Conservation (phyloP, 2,113 vertebrate genomes). For the Aegithalos caudatus region DNA sequence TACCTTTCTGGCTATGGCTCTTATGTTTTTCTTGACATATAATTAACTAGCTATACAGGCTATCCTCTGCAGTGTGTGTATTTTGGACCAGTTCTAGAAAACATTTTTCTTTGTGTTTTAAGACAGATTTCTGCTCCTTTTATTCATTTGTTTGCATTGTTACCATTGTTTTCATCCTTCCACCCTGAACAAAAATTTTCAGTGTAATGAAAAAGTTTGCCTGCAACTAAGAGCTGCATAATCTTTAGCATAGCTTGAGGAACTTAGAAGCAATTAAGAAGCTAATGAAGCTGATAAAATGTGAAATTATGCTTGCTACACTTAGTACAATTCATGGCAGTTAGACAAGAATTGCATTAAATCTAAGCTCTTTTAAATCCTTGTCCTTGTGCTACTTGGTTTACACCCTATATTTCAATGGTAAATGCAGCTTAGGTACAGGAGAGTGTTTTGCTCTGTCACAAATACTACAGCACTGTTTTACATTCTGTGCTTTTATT, state of each 20-base stretch:
- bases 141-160: background rate
- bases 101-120: background rate
- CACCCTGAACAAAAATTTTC: background rate
- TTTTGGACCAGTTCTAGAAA: background rate
- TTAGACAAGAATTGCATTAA: background rate
- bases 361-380: background rate
- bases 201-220: background rate
- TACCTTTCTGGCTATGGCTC: background rate
- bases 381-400: background rate
- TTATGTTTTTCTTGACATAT: background rate
- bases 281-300: slow-evolving; percentile 14
- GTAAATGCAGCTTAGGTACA: background rate
- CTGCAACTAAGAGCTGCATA: background rate
- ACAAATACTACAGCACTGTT: background rate
- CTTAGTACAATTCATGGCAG: background rate
- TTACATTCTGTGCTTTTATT: background rate
- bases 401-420: background rate
- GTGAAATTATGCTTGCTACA: background rate
- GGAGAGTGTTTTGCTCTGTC: background rate
- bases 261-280: slow-evolving; percentile 21
- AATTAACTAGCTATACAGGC: background rate
- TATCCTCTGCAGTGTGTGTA: background rate
- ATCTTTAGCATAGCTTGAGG: slow-evolving; percentile 6
- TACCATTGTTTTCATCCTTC: background rate
- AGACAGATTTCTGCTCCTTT: background rate